Conservation (phyloP, 2,797 vertebrate genomes). For the Mus caroli region DNA sequence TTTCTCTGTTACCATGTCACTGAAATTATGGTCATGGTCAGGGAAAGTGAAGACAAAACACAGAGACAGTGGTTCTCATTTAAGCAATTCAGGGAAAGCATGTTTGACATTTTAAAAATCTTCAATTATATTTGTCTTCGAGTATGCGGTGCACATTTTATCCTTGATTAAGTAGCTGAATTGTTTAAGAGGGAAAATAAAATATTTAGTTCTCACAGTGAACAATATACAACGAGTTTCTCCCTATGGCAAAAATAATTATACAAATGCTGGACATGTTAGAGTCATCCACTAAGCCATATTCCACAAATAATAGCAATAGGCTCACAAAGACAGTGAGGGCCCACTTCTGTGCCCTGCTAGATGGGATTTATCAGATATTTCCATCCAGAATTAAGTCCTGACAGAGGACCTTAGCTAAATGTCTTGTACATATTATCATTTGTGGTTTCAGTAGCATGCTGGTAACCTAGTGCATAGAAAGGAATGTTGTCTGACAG, state of each 20-base stretch:
- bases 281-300: constrained; percentile 5
- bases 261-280: not conserved
- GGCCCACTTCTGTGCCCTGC: not conserved
- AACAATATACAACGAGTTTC: constrained; percentile 20
- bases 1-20: not conserved
- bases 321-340: not conserved
- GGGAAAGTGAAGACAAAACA: not conserved
- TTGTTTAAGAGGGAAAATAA: constrained; percentile 46
- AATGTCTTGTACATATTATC: not conserved
- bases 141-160: constrained; percentile 32
- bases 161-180: constrained; percentile 33
- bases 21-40: not conserved
- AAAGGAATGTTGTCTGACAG: not conserved
- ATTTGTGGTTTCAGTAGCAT: not conserved
- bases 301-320: constrained; percentile 6
- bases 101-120: constrained; percentile 53
- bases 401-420: not conserved
- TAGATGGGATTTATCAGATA: not conserved
- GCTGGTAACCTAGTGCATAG: too few relatives aligned
- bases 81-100: constrained; percentile 1
- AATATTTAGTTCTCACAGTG: not conserved
- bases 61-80: constrained; percentile 37
- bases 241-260: constrained; percentile 40
- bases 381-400: constrained; percentile 31
- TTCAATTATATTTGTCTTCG: constrained; percentile 33